Evolutionary conservation across 2,888 invertebrate species (phyloP), one percentile per base, ranked within the genome.

Genomic region (Sminthurinus aureus): DNA sequence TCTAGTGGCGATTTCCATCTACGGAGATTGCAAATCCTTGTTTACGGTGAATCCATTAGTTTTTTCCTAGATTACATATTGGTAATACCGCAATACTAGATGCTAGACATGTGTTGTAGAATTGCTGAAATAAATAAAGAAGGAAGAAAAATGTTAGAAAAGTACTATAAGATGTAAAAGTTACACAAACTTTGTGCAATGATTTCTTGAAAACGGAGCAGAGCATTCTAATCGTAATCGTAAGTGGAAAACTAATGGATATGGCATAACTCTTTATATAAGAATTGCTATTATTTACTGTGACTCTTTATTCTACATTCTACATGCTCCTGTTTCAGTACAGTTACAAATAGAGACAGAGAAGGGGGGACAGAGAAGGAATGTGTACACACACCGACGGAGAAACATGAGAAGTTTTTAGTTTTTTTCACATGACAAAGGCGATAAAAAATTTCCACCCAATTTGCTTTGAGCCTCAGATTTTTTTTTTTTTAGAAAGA

Each of bases 401-500:
- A 69, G 20, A 20, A 69, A 69, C 69, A 20, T 38, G 20, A 69
- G 69, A 20, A 69, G 69, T 69, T 69, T 69, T 69, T 69, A n/a
- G n/a, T 20, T 69, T 22, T 69, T 22, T 73, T 73, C 38, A 24
- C 24, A 75, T 74, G 74, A 64, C 58, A 74, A 67, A 66, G 18
- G 64, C 73, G 50, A 82, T 64, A 67, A 82, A 75, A n/a, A 82
- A 82, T 82, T 82, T 76, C 82, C 82, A 82, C 76, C 66, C 76
- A 82, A 76, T 82, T 75, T 67, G 24, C 76, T 77, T 67, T 15
- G 26, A 75, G 51, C 0, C 26, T 38, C 24, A 51, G 75, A 20
- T 4, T 15, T 38, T 38, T 38, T 38, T 38, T 38, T 38, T 38
- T 38, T 38, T 9, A 75, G 75, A 24, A 51, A n/a, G 51, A 75